Evolutionary conservation across 2,113 vertebrate genomes (phyloP).

Genomic region (Periophthalmodon schlosseri): DNA sequence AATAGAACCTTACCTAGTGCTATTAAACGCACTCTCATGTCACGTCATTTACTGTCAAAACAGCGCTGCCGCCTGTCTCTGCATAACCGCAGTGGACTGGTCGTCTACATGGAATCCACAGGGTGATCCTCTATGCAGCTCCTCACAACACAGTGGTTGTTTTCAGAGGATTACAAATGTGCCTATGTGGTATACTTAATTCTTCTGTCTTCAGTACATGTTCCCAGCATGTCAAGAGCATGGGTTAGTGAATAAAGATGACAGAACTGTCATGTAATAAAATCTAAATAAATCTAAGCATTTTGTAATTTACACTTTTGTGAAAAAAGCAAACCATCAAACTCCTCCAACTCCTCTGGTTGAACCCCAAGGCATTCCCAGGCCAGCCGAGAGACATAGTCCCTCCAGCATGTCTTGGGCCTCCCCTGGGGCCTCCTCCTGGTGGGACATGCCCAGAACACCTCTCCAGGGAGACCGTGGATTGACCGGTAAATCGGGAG

Average conservation of each 20-base stretch:
- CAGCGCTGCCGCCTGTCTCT: conserved; percentile 54
- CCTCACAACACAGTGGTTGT: conserved; percentile 65
- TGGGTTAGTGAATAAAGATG: neutral
- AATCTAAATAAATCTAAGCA: too few relatives aligned
- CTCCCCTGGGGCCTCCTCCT: too few relatives aligned
- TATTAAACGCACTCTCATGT: conserved; percentile 60
- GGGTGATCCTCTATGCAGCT: conserved; percentile 59
- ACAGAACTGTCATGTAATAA: neutral
- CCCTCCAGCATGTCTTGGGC: too few relatives aligned
- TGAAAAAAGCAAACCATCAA: too few relatives aligned
- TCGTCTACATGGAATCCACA: conserved; percentile 50
- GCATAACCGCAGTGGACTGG: conserved; percentile 64
- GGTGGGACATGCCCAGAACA: too few relatives aligned
- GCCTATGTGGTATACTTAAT: conserved; percentile 62
- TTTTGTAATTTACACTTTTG: too few relatives aligned
- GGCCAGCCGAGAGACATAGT: too few relatives aligned
- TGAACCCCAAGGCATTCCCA: too few relatives aligned
- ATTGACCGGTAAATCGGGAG: too few relatives aligned
- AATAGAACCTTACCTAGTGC: conserved; percentile 46
- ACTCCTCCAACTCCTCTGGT: too few relatives aligned
- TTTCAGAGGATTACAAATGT: conserved; percentile 75
- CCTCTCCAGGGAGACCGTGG: too few relatives aligned
- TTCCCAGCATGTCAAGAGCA: conserved; percentile 23
- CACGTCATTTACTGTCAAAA: conserved; percentile 68
- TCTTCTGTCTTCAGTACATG: conserved; percentile 40